Base-by-base conservation (phyloP, 2,797 vertebrate genomes). In the Enteromius fasciolatus region DNA sequence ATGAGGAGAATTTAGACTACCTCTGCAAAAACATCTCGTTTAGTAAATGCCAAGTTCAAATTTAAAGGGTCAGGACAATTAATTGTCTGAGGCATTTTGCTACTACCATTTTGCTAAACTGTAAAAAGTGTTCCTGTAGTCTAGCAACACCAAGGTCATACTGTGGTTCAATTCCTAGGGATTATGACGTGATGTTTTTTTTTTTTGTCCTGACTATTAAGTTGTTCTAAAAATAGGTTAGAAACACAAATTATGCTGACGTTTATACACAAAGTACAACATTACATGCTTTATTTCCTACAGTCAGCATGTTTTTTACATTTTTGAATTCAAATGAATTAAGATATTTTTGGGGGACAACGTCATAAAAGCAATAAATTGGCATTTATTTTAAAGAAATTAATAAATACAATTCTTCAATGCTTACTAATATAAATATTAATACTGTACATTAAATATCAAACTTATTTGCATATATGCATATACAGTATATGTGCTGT, bases 31-130 rank as follows among this genome's bases (percentile, higher is more conserved):
- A 28, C 50, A 59, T 52, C 18, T 17, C 10, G 5, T 81, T 81
- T 64, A 73, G 44, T 17, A 81, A 73, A 73, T 73, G 54, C 79
- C 67, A 72, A 81, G 69, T 64, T 74, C 44, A 81, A 48, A 66
- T 66, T 75, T 52, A 64, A 74, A 75, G 44, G 46, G 57, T 52
- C 57, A 74, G 68, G 69, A 25, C 14, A 74, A 64, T 50, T 50
- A 64, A 73, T 63, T 50, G 57, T 52, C n/a, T 28, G 8, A 18
- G 15, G n/a, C 64, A 68, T 44, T 69, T 54, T 57, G 61, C 76
- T 25, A 39, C 28, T 50, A 33, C 31, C 5, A 23, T 67, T 67
- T 18, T 44, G n/a, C n/a, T 25, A 25, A 39, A n/a, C 12, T 57
- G 52, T 2, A 75, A 75, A 75, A 57, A 57, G 1, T 2, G 14